Base-by-base conservation (phyloP, 2,113 vertebrate genomes). In the Phainopepla nitens region DNA sequence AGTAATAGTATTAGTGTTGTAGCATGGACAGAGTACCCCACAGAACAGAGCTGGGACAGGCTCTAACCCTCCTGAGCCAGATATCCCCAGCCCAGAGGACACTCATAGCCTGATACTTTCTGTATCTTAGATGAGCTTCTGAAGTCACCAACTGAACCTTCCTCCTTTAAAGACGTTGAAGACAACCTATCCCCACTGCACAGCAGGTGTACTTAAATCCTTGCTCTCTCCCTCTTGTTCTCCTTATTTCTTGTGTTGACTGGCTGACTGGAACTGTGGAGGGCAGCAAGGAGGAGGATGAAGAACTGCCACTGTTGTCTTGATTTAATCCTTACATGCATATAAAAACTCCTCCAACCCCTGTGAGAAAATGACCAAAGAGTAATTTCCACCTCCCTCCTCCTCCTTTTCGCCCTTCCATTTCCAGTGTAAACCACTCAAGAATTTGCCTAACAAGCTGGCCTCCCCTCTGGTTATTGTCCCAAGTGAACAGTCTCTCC, bases 401-500 rank as follows among this genome's bases (percentile, higher is more conserved):
- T n/a, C 36, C 70, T 85, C 27, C 14, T 68, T 27, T 35, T 35
- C 0, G 33, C 60, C 35, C 65, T 62, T 83, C 75, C 82, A 58
- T 91, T 95, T 92, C 84, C 76, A 95, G 92, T 82, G 45, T 76
- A 93, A 82, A 71, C 91, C 84, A 83, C 77, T 93, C 94, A 85
- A 75, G 79, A 97, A 90, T 96, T 95, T 87, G 75, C 92, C 94
- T 96, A 93, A 87, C 84, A 96, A 91, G 80, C 96, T 97, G 95
- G 78, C 87, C 93, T 97, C 92, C 94, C 96, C 95, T 97, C 97
- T 98, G 96, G 97, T 97, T 97, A 92, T 97, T 97, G 91, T 97
- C 97, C 97, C 96, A 94, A 95, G 96, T 94, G 97, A 98, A 96
- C 97, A 98, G 97, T 80, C 97, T 98, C 97, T 98, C 97, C 94